A percentile compares a stretch with the other conserved stretches of the same genome.
Evolutionary conservation across 2,888 invertebrate genomes (phyloP).

Genomic region (Dryobotodes eremita): DNA sequence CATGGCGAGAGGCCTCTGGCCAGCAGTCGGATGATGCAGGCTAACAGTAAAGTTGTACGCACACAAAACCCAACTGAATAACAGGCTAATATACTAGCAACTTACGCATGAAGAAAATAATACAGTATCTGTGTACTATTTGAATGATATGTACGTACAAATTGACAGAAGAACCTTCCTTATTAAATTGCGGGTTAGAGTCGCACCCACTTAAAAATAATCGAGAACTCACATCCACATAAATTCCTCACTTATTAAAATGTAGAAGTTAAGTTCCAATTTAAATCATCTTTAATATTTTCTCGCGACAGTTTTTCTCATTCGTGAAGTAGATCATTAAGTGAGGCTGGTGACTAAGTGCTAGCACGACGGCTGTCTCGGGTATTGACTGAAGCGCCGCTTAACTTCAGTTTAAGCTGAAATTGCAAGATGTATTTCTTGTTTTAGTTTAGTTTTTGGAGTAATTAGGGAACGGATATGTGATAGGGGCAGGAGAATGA

Average conservation of each 20-base stretch:
- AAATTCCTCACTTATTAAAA: not conserved
- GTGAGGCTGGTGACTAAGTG: constrained; percentile 61
- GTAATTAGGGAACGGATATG: constrained; percentile 4
- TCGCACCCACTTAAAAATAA: not conserved
- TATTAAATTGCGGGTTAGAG: not conserved
- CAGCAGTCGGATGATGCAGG: not conserved
- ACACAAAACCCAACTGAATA: not conserved
- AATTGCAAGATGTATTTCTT: constrained; percentile 57
- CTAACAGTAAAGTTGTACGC: not conserved
- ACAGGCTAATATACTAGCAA: not conserved
- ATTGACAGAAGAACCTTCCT: not conserved
- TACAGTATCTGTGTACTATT: not conserved
- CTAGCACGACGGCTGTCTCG: constrained; percentile 64
- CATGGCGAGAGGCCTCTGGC: not conserved
- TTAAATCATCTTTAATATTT: constrained; percentile 33
- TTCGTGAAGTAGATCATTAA: constrained; percentile 50
- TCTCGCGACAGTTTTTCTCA: constrained; percentile 15
- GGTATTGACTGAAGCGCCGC: constrained; percentile 65
- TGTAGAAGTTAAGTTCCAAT: not conserved
- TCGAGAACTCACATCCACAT: not conserved
- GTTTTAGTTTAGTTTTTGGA: constrained; percentile 31
- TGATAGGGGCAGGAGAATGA: no score
- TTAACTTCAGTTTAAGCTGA: constrained; percentile 59
- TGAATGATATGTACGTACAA: not conserved
- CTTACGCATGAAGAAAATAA: not conserved